Evolutionary conservation across 2,888 invertebrate genomes (phyloP).

Genomic region (Parnassius apollo): DNA sequence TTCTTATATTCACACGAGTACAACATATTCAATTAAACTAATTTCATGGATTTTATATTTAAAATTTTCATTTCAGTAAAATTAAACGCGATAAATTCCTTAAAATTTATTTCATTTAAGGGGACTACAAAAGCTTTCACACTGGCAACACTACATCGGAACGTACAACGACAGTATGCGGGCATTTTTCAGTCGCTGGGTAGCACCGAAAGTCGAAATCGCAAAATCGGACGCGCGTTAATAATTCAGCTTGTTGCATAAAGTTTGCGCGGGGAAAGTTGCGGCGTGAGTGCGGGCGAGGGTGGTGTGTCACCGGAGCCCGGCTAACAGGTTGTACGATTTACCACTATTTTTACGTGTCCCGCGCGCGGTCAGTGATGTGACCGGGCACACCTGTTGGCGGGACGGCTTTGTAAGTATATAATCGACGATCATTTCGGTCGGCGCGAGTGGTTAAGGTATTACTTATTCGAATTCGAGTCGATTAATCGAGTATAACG

Average conservation of each 20-base stretch:
- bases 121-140: too few species aligned
- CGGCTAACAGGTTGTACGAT: conserved; percentile 75
- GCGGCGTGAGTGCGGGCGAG: conserved; percentile 40
- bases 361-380: conserved; percentile 63
- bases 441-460: too few species aligned
- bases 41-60: too few species aligned
- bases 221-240: conserved; percentile 40
- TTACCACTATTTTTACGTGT: conserved; percentile 76
- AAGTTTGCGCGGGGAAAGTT: conserved; percentile 54
- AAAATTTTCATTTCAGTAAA: too few species aligned
- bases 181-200: conserved; percentile 15
- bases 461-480: too few species aligned
- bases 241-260: conserved; percentile 44
- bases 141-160: background rate
- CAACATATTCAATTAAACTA: too few species aligned
- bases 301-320: conserved; percentile 35
- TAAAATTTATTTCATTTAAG: too few species aligned
- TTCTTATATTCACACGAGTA: too few species aligned
- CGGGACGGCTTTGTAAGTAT: conserved; percentile 28
- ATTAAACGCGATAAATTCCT: too few species aligned
- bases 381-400: conserved; percentile 70
- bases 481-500: too few species aligned
- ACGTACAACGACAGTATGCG: background rate
- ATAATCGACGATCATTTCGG: background rate
- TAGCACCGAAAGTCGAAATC: conserved; percentile 34